A percentile compares a stretch with the other conserved stretches of the same genome.
phyloP scores from a whole-genome alignment of 2,888 invertebrate genomes.

The Brassicogethes aeneus region DNA sequence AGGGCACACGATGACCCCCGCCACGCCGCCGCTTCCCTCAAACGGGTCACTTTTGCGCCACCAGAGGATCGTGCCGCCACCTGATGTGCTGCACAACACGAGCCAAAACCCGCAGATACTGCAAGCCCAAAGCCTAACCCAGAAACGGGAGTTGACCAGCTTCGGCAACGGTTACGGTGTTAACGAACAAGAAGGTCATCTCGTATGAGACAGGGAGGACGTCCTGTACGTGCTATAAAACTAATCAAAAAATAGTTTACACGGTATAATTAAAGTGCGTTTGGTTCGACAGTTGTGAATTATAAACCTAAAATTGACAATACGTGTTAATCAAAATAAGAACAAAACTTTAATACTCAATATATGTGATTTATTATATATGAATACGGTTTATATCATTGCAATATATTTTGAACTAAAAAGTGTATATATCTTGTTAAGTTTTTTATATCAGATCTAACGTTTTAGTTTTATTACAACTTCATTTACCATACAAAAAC shows the following conservation, averaged over 20 bases:
- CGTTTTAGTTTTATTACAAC: conserved; percentile 1
- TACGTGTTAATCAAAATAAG: not conserved
- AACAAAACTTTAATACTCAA: conserved; percentile 10
- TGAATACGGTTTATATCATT: conserved; percentile 19
- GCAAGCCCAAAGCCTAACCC: conserved; percentile 38
- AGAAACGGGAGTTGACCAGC: conserved; percentile 39
- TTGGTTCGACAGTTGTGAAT: no score
- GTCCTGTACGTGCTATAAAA: conserved; percentile 32
- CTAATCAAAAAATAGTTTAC: no score
- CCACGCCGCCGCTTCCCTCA: conserved; percentile 32
- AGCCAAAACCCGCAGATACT: conserved; percentile 39
- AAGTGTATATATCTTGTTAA: conserved; percentile 1
- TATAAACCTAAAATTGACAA: no score
- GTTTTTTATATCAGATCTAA: conserved; percentile 16
- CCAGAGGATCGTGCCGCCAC: conserved; percentile 36
- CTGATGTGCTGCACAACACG: conserved; percentile 41
- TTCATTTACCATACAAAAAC: no score
- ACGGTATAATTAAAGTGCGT: no score
- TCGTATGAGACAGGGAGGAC: conserved; percentile 40
- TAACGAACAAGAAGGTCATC: conserved; percentile 42
- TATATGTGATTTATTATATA: conserved; percentile 15
- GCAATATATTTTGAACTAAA: conserved; percentile 17
- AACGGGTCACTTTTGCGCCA: conserved; percentile 39
- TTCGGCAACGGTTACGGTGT: conserved; percentile 41
- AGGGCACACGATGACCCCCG: conserved; percentile 42